A percentile compares a stretch with the other conserved stretches of the same genome.
Evolutionary conservation across 2,797 vertebrate genomes (phyloP).

Genomic region (Halcyon smyrnensis): DNA sequence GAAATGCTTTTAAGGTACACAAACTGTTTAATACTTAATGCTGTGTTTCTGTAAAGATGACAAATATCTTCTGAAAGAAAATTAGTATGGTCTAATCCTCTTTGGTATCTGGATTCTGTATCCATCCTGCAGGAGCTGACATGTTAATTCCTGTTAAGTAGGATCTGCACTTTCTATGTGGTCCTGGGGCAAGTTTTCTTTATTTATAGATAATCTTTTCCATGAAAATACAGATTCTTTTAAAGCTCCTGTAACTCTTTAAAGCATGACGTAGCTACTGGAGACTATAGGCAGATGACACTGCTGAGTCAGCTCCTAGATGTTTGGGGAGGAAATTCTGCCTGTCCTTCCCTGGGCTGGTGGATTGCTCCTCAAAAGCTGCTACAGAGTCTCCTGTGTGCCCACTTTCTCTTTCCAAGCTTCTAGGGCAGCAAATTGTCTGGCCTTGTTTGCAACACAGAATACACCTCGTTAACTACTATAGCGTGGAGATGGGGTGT

Average conservation of each 20-base stretch:
- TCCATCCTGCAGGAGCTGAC: neutral
- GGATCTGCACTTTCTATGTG: neutral
- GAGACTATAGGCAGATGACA: neutral
- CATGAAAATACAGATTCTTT: neutral
- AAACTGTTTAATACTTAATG: neutral
- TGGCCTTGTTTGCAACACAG: neutral
- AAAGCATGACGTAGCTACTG: neutral
- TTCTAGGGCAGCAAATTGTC: neutral
- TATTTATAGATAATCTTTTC: neutral
- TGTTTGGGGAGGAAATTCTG: neutral
- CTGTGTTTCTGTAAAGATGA: neutral
- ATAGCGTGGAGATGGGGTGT: neutral
- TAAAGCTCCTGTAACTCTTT: neutral
- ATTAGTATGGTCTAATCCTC: neutral
- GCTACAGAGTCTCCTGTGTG: accelerated
- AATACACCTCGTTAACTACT: neutral
- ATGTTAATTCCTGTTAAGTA: neutral
- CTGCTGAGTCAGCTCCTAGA: neutral
- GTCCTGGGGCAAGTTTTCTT: neutral
- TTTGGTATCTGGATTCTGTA: neutral
- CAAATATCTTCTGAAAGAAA: constrained; percentile 10
- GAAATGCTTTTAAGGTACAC: neutral
- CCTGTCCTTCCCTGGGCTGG: neutral
- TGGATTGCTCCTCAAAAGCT: neutral
- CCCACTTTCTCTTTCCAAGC: neutral